Evolutionary conservation across 2,113 vertebrate genomes (phyloP).

Genomic region (Epinephelus moara): DNA sequence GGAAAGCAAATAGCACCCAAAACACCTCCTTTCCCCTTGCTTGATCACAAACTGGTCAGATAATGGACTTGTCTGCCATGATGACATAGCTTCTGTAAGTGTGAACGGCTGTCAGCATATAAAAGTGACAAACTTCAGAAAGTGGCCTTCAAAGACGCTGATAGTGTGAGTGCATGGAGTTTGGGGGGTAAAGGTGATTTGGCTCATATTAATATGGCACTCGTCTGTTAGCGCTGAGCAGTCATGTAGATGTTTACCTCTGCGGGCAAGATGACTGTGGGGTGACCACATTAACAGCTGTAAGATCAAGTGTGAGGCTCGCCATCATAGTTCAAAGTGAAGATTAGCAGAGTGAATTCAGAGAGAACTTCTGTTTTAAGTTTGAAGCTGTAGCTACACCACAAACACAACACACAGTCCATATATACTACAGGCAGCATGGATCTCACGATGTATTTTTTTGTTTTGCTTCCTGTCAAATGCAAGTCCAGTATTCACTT

Average conservation of each 20-base stretch:
- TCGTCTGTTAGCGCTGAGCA: conserved; percentile 72
- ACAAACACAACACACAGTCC: background rate
- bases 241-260: conserved; percentile 47
- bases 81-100: conserved; percentile 31
- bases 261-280: conserved; percentile 33
- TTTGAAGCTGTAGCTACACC: background rate
- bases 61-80: conserved; percentile 44
- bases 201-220: conserved; percentile 73
- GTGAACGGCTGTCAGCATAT: conserved; percentile 77
- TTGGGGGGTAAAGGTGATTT: conserved; percentile 56
- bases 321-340: background rate
- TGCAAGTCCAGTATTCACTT: background rate
- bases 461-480: background rate
- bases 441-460: no score
- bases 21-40: conserved; percentile 1
- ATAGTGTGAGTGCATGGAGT: conserved; percentile 20
- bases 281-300: conserved; percentile 69
- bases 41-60: conserved; percentile 15
- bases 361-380: background rate
- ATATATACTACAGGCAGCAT: no score
- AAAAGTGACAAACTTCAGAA: conserved; percentile 73
- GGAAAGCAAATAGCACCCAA: background rate
- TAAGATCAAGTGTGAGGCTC: conserved; percentile 26
- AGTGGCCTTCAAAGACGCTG: conserved; percentile 32
- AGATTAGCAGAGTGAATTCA: background rate